Percentiles rank a stretch among this genome's conserved stretches.
Evolutionary conservation across 2,888 invertebrate species (phyloP).

Genomic region (Euzophera pinguis): DNA sequence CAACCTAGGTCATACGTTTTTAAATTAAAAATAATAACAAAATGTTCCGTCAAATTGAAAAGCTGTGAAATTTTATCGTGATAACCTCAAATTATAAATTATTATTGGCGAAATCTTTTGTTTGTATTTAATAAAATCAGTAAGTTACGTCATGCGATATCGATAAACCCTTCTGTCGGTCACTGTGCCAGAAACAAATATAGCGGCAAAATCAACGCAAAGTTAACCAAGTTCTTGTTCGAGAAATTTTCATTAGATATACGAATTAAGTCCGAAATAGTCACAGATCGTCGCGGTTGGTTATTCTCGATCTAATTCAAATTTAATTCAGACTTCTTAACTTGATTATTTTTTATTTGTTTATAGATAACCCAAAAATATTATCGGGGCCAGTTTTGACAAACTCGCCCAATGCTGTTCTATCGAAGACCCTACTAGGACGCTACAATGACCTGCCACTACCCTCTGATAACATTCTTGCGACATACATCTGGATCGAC

Average conservation of each 20-base stretch:
- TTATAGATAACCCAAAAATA: constrained; percentile 71
- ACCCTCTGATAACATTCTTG: constrained; percentile 88
- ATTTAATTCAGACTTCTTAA: background rate
- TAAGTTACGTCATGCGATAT: background rate
- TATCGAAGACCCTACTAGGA: constrained; percentile 86
- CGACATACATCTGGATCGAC: constrained; percentile 97
- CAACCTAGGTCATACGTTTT: background rate
- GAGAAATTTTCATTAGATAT: constrained; percentile 1
- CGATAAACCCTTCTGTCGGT: background rate
- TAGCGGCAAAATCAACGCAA: background rate
- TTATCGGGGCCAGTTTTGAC: constrained; percentile 71
- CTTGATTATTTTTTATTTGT: constrained; percentile 1
- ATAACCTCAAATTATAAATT: constrained; percentile 13
- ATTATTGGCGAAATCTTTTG: constrained; percentile 23
- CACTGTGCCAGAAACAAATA: background rate
- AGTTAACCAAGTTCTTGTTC: too few species aligned
- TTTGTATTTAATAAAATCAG: constrained; percentile 18
- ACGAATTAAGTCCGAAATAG: constrained; percentile 24
- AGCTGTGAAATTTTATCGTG: constrained; percentile 18
- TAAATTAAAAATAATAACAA: constrained; percentile 13
- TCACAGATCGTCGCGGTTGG: constrained; percentile 35
- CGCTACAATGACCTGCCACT: constrained; percentile 89
- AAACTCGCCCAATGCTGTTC: constrained; percentile 90
- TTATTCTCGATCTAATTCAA: constrained; percentile 6
- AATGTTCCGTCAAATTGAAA: constrained; percentile 17